phyloP scores from a whole-genome alignment of 2,888 invertebrate species.

The Platycheirus albimanus region DNA sequence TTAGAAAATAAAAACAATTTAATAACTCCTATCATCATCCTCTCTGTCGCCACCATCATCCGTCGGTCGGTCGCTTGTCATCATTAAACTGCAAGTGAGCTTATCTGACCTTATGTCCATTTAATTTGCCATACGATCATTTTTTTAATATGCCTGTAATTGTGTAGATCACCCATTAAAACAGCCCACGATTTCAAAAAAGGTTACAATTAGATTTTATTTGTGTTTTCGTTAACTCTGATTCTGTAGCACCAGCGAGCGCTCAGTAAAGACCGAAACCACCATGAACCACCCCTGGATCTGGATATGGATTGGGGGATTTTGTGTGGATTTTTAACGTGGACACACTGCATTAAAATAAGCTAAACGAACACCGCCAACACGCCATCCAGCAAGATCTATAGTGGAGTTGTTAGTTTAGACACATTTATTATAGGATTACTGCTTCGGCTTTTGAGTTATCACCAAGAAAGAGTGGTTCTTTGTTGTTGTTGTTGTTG shows the following conservation, averaged over 20 bases:
- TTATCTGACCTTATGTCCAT: constrained; percentile 55
- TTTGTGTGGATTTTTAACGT: not conserved
- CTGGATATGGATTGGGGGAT: not conserved
- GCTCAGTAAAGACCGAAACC: not conserved
- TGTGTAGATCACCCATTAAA: constrained; percentile 63
- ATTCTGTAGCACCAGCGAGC: not conserved
- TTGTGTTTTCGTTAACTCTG: constrained; percentile 21
- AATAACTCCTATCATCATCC: constrained; percentile 36
- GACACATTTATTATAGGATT: constrained; percentile 73
- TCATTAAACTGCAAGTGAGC: constrained; percentile 24
- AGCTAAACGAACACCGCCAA: constrained; percentile 59
- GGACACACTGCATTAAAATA: constrained; percentile 33
- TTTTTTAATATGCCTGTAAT: constrained; percentile 62
- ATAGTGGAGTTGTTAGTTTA: constrained; percentile 56
- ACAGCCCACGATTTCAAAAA: constrained; percentile 52
- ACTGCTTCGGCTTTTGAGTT: constrained; percentile 62
- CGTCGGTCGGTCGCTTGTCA: constrained; percentile 29
- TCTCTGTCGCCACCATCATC: constrained; percentile 13
- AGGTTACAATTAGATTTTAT: constrained; percentile 44
- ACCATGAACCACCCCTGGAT: not conserved
- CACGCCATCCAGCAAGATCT: constrained; percentile 54
- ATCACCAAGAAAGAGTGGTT: constrained; percentile 48
- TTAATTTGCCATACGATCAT: constrained; percentile 62
- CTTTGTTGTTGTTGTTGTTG: constrained; percentile 19
- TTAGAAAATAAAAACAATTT: too few species aligned